A percentile compares a stretch with the other conserved stretches of the same genome.
Conservation (phyloP, 1,140 invertebrate species). For the Fopius arisanus region DNA sequence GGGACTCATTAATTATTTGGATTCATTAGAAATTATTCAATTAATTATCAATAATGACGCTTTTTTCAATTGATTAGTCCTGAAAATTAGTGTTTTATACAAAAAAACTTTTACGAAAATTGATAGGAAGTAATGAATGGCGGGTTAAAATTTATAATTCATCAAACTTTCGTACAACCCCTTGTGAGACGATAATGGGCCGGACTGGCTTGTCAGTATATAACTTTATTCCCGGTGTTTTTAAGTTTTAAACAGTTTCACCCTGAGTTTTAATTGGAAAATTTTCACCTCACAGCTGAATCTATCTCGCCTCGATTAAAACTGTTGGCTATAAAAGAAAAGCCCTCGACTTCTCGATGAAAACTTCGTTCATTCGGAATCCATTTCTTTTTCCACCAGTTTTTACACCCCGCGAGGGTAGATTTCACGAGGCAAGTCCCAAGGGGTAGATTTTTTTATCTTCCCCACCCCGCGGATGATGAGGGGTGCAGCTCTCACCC, state of each 20-base stretch:
- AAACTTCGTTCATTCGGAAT: not conserved
- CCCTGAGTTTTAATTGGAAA: not conserved
- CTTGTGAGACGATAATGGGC: not conserved
- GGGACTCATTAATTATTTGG: too few relatives aligned
- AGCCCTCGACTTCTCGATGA: not conserved
- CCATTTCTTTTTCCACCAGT: not conserved
- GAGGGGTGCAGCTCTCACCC: not conserved
- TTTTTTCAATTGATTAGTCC: not conserved
- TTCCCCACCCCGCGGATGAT: too few relatives aligned
- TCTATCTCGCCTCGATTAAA: not conserved
- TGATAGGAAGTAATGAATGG: not conserved
- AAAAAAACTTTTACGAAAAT: not conserved
- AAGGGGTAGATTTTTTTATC: too few relatives aligned
- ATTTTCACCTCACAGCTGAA: not conserved
- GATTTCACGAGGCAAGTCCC: too few relatives aligned
- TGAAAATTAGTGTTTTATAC: not conserved
- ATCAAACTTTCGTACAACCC: not conserved
- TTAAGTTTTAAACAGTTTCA: slow-evolving; percentile 2
- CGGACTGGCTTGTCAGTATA: not conserved
- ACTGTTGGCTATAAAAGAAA: not conserved
- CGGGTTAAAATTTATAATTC: not conserved
- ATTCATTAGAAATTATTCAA: not conserved
- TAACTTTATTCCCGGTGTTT: not conserved
- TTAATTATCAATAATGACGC: not conserved
- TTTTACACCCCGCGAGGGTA: too few relatives aligned